Evolutionary conservation across 2,797 vertebrate species (phyloP).

Genomic region (Onychomys arenicola): DNA sequence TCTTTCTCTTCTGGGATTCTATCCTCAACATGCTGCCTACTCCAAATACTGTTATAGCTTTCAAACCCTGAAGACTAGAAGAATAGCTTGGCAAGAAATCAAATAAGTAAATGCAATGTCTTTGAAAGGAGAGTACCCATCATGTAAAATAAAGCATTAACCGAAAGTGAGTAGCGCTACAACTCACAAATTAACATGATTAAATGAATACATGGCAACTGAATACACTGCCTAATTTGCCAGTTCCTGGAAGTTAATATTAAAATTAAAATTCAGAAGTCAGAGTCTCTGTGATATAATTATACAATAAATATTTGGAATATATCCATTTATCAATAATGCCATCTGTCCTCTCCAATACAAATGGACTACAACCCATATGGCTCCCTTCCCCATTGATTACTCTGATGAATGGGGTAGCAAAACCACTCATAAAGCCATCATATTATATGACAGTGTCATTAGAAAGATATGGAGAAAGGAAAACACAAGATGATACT

Average conservation of each 20-base stretch:
- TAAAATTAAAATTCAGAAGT: slow-evolving; percentile 84
- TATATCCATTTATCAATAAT: slow-evolving; percentile 89
- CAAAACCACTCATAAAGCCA: slow-evolving; percentile 85
- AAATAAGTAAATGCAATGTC: slow-evolving; percentile 57
- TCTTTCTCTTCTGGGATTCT: slow-evolving; percentile 40
- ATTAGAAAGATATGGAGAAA: slow-evolving; percentile 84
- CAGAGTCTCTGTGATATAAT: slow-evolving; percentile 83
- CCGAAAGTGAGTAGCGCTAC: slow-evolving; percentile 49
- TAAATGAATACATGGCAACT: slow-evolving; percentile 44
- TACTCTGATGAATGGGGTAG: slow-evolving; percentile 87
- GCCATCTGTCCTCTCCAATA: slow-evolving; percentile 88
- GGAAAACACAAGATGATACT: slow-evolving; percentile 87
- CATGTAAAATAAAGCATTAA: slow-evolving; percentile 51
- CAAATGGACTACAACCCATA: slow-evolving; percentile 87
- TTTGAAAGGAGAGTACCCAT: slow-evolving; percentile 54
- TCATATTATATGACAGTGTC: slow-evolving; percentile 85
- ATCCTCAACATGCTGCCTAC: not conserved
- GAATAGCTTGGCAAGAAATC: slow-evolving; percentile 44
- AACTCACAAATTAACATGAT: slow-evolving; percentile 59
- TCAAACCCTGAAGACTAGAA: slow-evolving; percentile 42
- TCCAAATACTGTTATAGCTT: slow-evolving; percentile 48
- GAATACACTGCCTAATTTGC: slow-evolving; percentile 62
- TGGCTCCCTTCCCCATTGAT: slow-evolving; percentile 87
- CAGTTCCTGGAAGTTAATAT: slow-evolving; percentile 78
- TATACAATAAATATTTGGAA: slow-evolving; percentile 88